Percentiles rank a stretch among this genome's conserved stretches.
phyloP scores from a whole-genome alignment of 2,113 vertebrate species.

The Eptesicus fuscus region DNA sequence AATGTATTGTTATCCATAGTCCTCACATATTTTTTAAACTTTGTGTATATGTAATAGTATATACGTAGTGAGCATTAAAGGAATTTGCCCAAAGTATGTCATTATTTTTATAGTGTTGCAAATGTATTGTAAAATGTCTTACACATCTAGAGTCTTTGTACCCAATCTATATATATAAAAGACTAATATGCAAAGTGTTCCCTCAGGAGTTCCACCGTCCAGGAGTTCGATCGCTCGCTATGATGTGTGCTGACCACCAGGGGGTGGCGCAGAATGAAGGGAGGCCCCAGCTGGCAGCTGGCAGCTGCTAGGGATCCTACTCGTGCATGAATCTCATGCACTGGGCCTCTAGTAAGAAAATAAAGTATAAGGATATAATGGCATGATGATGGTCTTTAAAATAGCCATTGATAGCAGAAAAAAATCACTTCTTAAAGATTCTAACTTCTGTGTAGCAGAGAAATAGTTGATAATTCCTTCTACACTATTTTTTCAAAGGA shows the following conservation, averaged over 20 bases:
- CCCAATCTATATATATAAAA: background rate
- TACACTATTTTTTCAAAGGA: background rate
- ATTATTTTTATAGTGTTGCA: background rate
- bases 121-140: background rate
- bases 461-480: background rate
- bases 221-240: too few relatives aligned
- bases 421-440: background rate
- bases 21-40: background rate
- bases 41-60: background rate
- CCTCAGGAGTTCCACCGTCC: too few relatives aligned
- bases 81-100: background rate
- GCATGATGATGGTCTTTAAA: background rate
- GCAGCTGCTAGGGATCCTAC: too few relatives aligned
- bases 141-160: background rate
- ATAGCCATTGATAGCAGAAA: background rate
- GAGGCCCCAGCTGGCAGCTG: too few relatives aligned
- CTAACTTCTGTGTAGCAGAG: background rate
- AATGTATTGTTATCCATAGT: background rate
- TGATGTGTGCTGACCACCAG: too few relatives aligned
- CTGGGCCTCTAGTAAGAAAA: background rate
- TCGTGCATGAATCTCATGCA: too few relatives aligned
- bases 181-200: too few relatives aligned
- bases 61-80: background rate
- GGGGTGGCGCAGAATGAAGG: too few relatives aligned
- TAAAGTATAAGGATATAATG: background rate